These are phyloP conservation scores for Menura novaehollandiae DNA, from an alignment of 2,113 vertebrate genomes.

Conservation along the genomic window DNA sequence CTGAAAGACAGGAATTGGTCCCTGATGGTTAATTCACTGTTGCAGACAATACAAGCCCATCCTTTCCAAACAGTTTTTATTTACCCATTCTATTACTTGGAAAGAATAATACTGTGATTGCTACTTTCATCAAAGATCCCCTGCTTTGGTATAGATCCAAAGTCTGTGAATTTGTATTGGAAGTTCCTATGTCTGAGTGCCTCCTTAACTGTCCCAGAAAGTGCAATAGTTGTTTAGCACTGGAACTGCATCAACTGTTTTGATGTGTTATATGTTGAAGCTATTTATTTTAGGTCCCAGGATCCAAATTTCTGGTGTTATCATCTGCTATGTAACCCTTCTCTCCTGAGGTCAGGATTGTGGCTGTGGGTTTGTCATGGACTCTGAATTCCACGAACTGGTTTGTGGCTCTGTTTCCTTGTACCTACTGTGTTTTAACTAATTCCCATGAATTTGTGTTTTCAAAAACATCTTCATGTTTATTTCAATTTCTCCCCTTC, in stretches of 20 bases:
- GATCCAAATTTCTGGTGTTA: neutral
- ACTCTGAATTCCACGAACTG: neutral
- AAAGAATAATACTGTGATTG: neutral
- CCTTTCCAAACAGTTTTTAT: neutral
- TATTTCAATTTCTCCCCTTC: slow-evolving; percentile 20
- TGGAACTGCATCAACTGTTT: neutral
- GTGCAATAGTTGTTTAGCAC: neutral
- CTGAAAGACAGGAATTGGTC: neutral
- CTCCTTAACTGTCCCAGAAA: neutral
- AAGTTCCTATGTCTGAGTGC: accelerated
- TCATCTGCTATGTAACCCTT: neutral
- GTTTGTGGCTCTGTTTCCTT: neutral
- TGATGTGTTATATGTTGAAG: neutral
- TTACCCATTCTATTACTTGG: neutral
- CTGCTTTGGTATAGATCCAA: neutral
- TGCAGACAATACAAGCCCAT: neutral
- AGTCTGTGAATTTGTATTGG: neutral
- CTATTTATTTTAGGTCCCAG: neutral
- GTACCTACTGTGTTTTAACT: slow-evolving; percentile 24
- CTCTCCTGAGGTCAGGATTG: neutral
- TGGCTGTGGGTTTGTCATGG: neutral
- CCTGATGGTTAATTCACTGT: slow-evolving; percentile 9
- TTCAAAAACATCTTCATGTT: slow-evolving; percentile 33
- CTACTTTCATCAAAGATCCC: neutral
- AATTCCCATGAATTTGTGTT: slow-evolving; percentile 29